Evolutionary conservation across 2,113 vertebrate genomes (phyloP), one percentile per base, ranked within the genome.

Genomic region (Dolichallabes microphthalmus): DNA sequence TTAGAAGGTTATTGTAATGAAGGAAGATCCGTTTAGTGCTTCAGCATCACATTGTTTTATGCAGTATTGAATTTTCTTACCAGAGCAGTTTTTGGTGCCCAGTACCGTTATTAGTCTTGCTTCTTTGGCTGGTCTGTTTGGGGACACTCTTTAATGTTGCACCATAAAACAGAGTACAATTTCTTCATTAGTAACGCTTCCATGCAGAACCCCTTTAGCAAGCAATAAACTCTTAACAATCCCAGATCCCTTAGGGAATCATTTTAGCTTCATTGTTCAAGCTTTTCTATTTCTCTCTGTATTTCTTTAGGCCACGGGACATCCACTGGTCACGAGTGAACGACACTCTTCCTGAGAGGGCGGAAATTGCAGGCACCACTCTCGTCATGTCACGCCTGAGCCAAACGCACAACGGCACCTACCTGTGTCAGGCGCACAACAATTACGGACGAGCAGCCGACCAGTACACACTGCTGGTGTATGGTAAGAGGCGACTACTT

Each of bases 271-370:
- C 15, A 39, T 19, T 35, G 1, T 76, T 39, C 12, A 50, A 15
- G 55, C 17, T n/a, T 57, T 52, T 45, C 45, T 14, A 6, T 66
- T 27, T 73, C 14, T 87, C 58, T 80, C 25, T 61, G 39, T 66
- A 8, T 30, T 53, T 84, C 55, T 14, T n/a, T 88, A 97, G 96
- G 89, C 96, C 96, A 30, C 93, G 92, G 83, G 93, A 94, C 90
- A 96, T 96, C 85, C 93, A 93, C 88, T 98, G 97, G 97, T 96
- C 94, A 85, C 95, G 96, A 83, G 96, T 96, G 30, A 98, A 98
- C 4, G 96, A 97, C 84, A 94, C 96, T 32, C 91, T 97, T 86
- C 97, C 97, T 0, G 96, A 96, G 82, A 92, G 96, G 88, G 95
- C 96, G 0, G 95, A 97, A 90, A 93, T 93, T 0, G 91, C 94